These are phyloP conservation scores for Maniola hyperantus DNA, from an alignment of 2,888 invertebrate genomes.

Conservation along the genomic window DNA sequence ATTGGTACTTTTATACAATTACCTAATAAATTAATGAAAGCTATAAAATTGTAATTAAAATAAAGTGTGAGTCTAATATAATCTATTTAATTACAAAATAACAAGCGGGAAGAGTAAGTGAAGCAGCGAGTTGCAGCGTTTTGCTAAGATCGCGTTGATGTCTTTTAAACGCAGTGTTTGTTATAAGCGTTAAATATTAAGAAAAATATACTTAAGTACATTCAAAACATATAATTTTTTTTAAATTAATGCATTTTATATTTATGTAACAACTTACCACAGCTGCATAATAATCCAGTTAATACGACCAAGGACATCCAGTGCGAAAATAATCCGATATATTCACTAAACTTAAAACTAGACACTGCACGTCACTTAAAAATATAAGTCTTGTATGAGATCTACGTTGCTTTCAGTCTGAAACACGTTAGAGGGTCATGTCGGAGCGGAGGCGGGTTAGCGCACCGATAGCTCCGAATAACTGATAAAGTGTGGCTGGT, in stretches of 20 bases:
- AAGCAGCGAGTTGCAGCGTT: conserved; percentile 10
- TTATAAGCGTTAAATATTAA: neutral
- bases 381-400: conserved; percentile 80
- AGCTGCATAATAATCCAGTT: conserved; percentile 56
- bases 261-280: conserved; percentile 59
- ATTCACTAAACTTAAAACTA: conserved; percentile 68
- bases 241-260: conserved; percentile 29
- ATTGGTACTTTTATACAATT: neutral
- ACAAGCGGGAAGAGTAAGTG: conserved; percentile 1
- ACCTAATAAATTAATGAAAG: neutral
- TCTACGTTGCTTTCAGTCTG: conserved; percentile 81
- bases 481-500: conserved; percentile 78
- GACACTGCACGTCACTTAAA: conserved; percentile 78
- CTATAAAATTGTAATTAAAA: neutral
- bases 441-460: conserved; percentile 68
- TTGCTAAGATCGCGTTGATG: conserved; percentile 68
- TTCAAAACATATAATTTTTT: conserved; percentile 13
- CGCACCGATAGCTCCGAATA: conserved; percentile 75
- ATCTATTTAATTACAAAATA: neutral
- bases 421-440: conserved; percentile 68
- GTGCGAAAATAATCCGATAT: conserved; percentile 61
- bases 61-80: neutral
- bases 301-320: conserved; percentile 60
- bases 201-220: conserved; percentile 2
- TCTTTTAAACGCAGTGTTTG: conserved; percentile 63